These are phyloP conservation scores for Lepidochrysops patricia DNA, from an alignment of 2,888 invertebrate species.

Conservation along the genomic window DNA sequence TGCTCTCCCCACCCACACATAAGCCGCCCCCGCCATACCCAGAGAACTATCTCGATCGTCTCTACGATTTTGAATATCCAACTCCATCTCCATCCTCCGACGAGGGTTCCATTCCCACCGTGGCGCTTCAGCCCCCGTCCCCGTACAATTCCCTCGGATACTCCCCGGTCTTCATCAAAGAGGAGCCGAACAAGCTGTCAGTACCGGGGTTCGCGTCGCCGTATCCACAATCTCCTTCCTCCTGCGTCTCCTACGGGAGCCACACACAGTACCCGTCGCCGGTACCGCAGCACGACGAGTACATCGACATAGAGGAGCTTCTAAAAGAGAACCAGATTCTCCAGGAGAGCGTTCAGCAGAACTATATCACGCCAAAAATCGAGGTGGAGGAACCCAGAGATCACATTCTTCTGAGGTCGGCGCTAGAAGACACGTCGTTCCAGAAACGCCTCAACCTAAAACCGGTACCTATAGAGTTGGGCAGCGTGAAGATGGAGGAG, in stretches of 20 bases:
- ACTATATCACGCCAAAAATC: conserved; percentile 68
- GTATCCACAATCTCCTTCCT: conserved; percentile 73
- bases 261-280: conserved; percentile 72
- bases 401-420: conserved; percentile 86
- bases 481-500: conserved; percentile 79
- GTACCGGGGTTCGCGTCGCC: conserved; percentile 69
- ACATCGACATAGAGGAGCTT: conserved; percentile 76
- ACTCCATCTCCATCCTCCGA: conserved; percentile 68
- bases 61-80: conserved; percentile 69
- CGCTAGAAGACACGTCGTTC: conserved; percentile 87
- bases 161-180: conserved; percentile 61
- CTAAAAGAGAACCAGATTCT: conserved; percentile 72
- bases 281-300: conserved; percentile 75
- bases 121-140: conserved; percentile 73
- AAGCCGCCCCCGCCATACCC: conserved; percentile 65
- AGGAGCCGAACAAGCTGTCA: conserved; percentile 68
- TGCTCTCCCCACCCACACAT: conserved; percentile 61
- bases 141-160: conserved; percentile 67
- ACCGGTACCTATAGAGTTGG: conserved; percentile 81
- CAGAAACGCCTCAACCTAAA: conserved; percentile 88
- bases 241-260: conserved; percentile 70
- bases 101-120: conserved; percentile 73
- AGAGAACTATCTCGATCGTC: conserved; percentile 57
- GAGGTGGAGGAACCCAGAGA: conserved; percentile 76
- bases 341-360: conserved; percentile 61